Evolutionary conservation across 1,140 invertebrate species (phyloP), one percentile per base, ranked within the genome.

Genomic region (Heliothis subflexa): DNA sequence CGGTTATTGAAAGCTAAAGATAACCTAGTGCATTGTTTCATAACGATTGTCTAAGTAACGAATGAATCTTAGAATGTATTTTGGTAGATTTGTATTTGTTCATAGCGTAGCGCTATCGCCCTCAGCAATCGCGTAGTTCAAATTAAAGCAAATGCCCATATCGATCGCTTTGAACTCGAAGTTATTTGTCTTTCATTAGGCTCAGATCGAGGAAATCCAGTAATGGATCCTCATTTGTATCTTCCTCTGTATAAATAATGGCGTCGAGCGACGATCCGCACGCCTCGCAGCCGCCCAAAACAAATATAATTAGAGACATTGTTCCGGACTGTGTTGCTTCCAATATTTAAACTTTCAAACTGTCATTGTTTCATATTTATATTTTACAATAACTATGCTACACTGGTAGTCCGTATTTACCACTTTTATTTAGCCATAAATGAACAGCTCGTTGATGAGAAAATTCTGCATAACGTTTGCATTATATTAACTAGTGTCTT

Each of bases 111-210:
- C 12, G 9, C 14, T 66, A 79, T 77, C 68, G 64, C 57, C 55
- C 55, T 49, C 62, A 80, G 78, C 74, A 62, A 84, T 81, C 74
- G 71, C 80, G 70, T 81, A 78, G 78, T 83, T 83, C 83, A 89
- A 87, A 85, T 87, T 88, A 86, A 87, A 81, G 81, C 81, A 81
- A 85, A 84, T 83, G 81, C 81, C 81, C 85, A 83, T 87, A 89
- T 87, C 84, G 86, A 89, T 89, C 80, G 81, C 82, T 87, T 83
- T 86, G 87, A 87, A 85, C 85, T 86, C 83, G 50, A 84, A 86
- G 83, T 86, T 89, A 89, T 89, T 89, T 89, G 87, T 89, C 86
- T 87, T 89, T 89, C 87, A 89, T 89, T 87, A 89, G 85, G 75
- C 83, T 80, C 86, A 84, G 83, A 89, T 89, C 87, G 87, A 86